Evolutionary conservation across 2,888 invertebrate species (phyloP).

Genomic region (Prosapia bicincta): DNA sequence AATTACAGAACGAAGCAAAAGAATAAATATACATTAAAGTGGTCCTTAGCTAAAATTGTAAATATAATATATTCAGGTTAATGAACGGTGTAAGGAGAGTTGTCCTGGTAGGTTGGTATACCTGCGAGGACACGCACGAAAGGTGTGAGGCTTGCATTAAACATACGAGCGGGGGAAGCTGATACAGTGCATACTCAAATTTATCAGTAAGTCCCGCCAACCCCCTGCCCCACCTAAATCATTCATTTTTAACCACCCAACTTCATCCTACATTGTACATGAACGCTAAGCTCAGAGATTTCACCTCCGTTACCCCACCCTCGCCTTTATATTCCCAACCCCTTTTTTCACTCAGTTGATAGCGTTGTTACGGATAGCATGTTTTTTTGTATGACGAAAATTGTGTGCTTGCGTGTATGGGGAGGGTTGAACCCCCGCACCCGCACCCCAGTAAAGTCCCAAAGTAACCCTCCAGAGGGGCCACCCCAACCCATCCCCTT

Average conservation of each 20-base stretch:
- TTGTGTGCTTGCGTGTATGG: neutral
- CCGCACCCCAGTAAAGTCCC: neutral
- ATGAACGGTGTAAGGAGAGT: too few species aligned
- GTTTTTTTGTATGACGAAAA: neutral
- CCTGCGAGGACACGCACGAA: neutral
- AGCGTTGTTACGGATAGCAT: neutral
- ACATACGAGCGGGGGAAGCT: neutral
- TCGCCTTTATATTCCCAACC: neutral
- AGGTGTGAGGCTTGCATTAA: neutral
- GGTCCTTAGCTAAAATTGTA: too few species aligned
- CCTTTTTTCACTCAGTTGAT: neutral
- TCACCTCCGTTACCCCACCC: neutral
- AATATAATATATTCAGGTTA: too few species aligned
- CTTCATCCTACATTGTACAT: neutral
- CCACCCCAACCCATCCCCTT: neutral
- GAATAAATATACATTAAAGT: too few species aligned
- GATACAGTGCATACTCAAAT: neutral
- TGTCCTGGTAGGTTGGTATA: neutral
- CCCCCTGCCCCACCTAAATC: neutral
- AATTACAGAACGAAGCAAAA: too few species aligned
- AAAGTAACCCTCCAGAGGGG: slow-evolving; percentile 2
- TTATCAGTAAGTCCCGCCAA: neutral
- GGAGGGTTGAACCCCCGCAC: neutral
- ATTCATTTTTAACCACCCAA: neutral
- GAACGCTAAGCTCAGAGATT: neutral